phyloP scores from a whole-genome alignment of 2,888 invertebrate species.

The Apantesis nais region DNA sequence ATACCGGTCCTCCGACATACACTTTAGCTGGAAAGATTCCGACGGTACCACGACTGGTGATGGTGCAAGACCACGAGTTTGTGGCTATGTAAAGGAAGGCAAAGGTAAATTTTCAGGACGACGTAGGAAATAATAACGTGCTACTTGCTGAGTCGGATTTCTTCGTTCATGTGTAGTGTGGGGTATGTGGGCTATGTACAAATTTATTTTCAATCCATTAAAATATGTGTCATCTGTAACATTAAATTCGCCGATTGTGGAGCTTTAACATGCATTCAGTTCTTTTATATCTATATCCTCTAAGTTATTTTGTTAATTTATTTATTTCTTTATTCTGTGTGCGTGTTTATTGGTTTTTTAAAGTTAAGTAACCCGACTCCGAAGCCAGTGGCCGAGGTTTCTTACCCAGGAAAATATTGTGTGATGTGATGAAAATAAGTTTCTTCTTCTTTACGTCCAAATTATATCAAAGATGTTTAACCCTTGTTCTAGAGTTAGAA shows the following conservation, averaged over 20 bases:
- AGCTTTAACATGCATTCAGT: background rate
- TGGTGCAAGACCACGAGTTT: conserved; percentile 87
- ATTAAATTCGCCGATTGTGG: background rate
- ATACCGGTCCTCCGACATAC: conserved; percentile 95
- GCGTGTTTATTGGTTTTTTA: too few relatives aligned
- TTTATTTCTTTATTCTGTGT: too few relatives aligned
- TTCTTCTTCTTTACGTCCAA: too few relatives aligned
- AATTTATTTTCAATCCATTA: background rate
- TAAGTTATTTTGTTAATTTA: too few relatives aligned
- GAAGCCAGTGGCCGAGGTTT: too few relatives aligned
- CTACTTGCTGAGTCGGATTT: background rate
- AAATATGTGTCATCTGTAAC: background rate
- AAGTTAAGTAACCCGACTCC: too few relatives aligned
- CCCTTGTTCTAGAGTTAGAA: conserved; percentile 66
- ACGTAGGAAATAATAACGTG: background rate
- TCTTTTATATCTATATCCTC: too few relatives aligned
- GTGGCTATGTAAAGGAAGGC: conserved; percentile 94
- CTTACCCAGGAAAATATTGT: too few relatives aligned
- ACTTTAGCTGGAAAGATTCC: conserved; percentile 90
- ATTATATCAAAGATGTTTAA: background rate
- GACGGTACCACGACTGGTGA: conserved; percentile 56
- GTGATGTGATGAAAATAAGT: background rate
- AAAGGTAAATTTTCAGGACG: conserved; percentile 71
- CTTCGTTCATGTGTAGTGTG: background rate
- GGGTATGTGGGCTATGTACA: background rate